Evolutionary conservation across 2,113 vertebrate species (phyloP).

Genomic region (Regulus satrapa): DNA sequence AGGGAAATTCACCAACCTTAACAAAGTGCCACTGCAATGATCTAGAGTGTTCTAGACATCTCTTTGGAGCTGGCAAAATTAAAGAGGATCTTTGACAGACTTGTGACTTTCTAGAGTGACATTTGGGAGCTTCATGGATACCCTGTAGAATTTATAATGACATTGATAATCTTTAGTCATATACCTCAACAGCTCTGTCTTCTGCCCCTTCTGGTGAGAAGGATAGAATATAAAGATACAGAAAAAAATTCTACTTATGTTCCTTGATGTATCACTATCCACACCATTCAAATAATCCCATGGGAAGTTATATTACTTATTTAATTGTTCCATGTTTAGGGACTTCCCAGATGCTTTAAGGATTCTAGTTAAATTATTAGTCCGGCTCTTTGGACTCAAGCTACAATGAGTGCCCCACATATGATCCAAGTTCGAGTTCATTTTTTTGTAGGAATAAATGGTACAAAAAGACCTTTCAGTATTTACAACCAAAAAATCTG

Average conservation of each 20-base stretch:
- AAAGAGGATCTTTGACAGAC: neutral
- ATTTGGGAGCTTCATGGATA: neutral
- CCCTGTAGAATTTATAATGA: neutral
- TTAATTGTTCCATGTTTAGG: neutral
- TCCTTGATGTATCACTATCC: neutral
- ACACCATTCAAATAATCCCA: neutral
- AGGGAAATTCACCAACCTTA: neutral
- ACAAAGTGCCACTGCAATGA: neutral
- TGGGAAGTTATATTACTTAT: neutral
- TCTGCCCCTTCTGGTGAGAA: neutral
- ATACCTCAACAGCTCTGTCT: neutral
- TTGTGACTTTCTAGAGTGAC: neutral
- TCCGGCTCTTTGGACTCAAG: neutral
- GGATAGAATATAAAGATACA: neutral
- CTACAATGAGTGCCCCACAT: neutral
- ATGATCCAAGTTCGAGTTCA: rapidly evolving
- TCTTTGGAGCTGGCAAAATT: neutral
- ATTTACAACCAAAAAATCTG: neutral
- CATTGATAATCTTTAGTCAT: neutral
- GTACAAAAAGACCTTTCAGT: neutral
- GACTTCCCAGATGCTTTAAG: neutral
- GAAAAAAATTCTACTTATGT: neutral
- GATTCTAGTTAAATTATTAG: neutral
- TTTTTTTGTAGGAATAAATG: neutral
- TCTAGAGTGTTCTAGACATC: neutral